Evolutionary conservation across 2,888 invertebrate species (phyloP).

Genomic region (Sclerodermus sp.): DNA sequence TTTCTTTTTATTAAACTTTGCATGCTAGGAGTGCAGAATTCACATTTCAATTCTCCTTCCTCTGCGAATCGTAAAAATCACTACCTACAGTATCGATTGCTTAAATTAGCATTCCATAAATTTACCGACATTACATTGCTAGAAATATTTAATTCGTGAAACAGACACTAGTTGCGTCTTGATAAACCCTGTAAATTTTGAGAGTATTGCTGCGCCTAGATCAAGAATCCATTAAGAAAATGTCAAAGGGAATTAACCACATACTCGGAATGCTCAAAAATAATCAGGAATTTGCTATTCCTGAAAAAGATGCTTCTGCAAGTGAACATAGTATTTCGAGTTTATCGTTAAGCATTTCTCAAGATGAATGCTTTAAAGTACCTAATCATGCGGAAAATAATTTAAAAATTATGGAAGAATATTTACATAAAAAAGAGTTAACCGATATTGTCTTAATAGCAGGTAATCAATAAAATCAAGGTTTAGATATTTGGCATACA

Average conservation of each 20-base stretch:
- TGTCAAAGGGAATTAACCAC: constrained; percentile 18
- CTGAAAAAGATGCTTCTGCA: constrained; percentile 42
- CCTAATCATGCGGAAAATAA: constrained; percentile 81
- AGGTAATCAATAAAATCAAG: constrained; percentile 57
- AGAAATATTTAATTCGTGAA: too few species aligned
- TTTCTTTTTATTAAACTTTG: too few species aligned
- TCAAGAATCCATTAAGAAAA: constrained; percentile 6
- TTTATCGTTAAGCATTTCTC: constrained; percentile 58
- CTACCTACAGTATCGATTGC: too few species aligned
- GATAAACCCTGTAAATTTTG: too few species aligned
- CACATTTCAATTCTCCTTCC: too few species aligned
- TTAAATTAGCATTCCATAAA: too few species aligned
- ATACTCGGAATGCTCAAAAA: constrained; percentile 27
- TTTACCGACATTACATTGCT: too few species aligned
- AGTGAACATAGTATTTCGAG: constrained; percentile 52
- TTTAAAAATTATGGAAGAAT: constrained; percentile 79
- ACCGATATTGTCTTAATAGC: constrained; percentile 88
- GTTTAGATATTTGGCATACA: constrained; percentile 3
- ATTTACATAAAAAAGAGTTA: constrained; percentile 78
- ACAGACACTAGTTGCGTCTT: background rate
- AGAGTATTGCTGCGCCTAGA: too few species aligned
- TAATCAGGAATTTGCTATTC: constrained; percentile 33
- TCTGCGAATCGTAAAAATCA: too few species aligned
- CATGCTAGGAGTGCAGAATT: too few species aligned
- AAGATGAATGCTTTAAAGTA: constrained; percentile 77